phyloP scores from a whole-genome alignment of 2,888 invertebrate species.

The Galeruca laticollis region DNA sequence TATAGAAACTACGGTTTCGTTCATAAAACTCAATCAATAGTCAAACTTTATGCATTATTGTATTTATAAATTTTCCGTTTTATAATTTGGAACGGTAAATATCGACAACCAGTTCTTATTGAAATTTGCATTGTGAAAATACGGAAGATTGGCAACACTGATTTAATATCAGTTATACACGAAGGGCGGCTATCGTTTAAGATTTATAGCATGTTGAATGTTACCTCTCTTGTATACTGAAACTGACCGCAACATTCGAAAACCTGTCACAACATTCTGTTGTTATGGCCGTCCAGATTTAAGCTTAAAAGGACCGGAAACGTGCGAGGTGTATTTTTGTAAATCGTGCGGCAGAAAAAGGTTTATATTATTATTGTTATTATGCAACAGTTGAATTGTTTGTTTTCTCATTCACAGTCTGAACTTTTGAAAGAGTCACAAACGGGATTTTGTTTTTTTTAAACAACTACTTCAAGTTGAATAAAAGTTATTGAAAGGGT shows the following conservation, averaged over 20 bases:
- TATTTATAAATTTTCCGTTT: too few species aligned
- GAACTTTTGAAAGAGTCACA: neutral
- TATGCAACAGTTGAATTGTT: conserved; percentile 18
- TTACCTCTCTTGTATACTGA: conserved; percentile 45
- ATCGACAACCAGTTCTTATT: neutral
- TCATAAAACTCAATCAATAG: too few species aligned
- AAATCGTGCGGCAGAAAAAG: conserved; percentile 37
- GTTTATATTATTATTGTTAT: conserved; percentile 27
- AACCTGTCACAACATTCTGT: conserved; percentile 60
- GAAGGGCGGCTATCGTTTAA: conserved; percentile 27
- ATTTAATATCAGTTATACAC: neutral
- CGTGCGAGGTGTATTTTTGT: conserved; percentile 56
- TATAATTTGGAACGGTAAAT: neutral
- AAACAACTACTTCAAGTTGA: neutral
- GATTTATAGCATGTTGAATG: conserved; percentile 54
- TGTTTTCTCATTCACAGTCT: neutral
- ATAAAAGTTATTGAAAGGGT: neutral
- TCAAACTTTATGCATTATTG: too few species aligned
- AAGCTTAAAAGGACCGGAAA: conserved; percentile 53
- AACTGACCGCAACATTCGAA: conserved; percentile 58
- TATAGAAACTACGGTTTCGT: too few species aligned
- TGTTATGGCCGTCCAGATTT: conserved; percentile 53
- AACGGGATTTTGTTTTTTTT: neutral
- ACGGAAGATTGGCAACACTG: conserved; percentile 25
- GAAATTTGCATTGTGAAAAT: neutral